A percentile compares a stretch with the other conserved stretches of the same genome.
phyloP scores from a whole-genome alignment of 2,113 vertebrate species.

The Microtus richardsoni region DNA sequence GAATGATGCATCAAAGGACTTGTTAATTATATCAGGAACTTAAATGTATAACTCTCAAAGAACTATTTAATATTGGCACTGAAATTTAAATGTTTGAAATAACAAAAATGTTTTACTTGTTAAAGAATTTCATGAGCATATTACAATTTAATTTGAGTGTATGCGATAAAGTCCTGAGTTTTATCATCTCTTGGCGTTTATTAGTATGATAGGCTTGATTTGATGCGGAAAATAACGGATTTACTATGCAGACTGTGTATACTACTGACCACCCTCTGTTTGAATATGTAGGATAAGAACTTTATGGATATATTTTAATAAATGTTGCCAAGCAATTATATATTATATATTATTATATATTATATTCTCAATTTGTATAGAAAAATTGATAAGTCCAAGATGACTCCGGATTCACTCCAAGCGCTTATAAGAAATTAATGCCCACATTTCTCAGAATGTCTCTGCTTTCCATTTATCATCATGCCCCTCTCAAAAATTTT shows the following conservation, averaged over 20 bases:
- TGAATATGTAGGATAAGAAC: background rate
- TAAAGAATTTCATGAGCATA: too few species aligned
- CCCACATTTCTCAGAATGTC: too few species aligned
- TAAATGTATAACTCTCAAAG: constrained; percentile 23
- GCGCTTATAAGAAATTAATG: too few species aligned
- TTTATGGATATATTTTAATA: background rate
- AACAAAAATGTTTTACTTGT: background rate
- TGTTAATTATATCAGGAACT: constrained; percentile 15
- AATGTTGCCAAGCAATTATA: background rate
- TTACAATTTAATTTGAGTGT: background rate
- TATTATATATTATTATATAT: too few species aligned
- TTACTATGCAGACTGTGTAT: background rate
- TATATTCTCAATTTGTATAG: background rate
- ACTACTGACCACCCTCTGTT: background rate
- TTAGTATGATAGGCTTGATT: background rate
- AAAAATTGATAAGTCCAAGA: background rate
- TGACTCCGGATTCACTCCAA: background rate
- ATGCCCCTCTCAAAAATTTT: background rate
- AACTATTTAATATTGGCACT: background rate
- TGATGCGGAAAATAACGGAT: background rate
- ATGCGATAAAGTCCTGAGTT: too few species aligned
- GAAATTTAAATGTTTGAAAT: background rate
- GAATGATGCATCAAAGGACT: background rate
- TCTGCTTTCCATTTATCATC: background rate
- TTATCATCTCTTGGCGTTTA: background rate